These are phyloP conservation scores for Metalampra italica DNA, from an alignment of 2,888 invertebrate species.

Conservation along the genomic window DNA sequence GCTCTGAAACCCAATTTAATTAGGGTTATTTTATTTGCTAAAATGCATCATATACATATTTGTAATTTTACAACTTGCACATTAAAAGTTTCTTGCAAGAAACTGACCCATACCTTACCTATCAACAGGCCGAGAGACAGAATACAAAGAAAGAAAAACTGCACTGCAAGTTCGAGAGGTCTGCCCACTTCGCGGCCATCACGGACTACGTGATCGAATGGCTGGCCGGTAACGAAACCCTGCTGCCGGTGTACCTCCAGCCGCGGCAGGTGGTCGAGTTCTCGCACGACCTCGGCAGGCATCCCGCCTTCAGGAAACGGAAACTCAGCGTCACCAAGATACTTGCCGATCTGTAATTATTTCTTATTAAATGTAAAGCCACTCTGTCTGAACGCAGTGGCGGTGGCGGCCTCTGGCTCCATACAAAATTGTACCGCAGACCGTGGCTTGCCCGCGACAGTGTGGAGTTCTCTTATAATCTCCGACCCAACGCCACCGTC, in stretches of 20 bases:
- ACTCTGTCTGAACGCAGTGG: no score
- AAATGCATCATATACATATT: no score
- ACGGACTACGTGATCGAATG: conserved; percentile 58
- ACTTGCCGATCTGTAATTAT: conserved; percentile 22
- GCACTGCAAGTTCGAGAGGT: conserved; percentile 47
- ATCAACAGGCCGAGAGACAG: not conserved
- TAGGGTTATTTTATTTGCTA: no score
- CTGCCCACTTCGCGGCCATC: conserved; percentile 52
- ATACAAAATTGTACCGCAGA: no score
- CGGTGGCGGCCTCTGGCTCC: no score
- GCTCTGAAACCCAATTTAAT: no score
- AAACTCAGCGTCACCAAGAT: conserved; percentile 23
- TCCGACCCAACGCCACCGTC: no score
- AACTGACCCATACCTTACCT: not conserved
- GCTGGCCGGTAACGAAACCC: conserved; percentile 49
- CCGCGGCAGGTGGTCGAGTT: conserved; percentile 30
- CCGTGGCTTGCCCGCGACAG: no score
- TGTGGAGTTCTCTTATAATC: no score
- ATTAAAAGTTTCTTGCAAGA: no score
- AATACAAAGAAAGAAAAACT: conserved; percentile 14
- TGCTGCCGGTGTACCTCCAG: conserved; percentile 57
- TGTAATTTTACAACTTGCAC: no score
- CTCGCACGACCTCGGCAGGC: conserved; percentile 12
- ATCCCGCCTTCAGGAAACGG: conserved; percentile 35
- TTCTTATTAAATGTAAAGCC: not conserved